Conservation (phyloP, 2,113 vertebrate species). For the Clupea harengus region DNA sequence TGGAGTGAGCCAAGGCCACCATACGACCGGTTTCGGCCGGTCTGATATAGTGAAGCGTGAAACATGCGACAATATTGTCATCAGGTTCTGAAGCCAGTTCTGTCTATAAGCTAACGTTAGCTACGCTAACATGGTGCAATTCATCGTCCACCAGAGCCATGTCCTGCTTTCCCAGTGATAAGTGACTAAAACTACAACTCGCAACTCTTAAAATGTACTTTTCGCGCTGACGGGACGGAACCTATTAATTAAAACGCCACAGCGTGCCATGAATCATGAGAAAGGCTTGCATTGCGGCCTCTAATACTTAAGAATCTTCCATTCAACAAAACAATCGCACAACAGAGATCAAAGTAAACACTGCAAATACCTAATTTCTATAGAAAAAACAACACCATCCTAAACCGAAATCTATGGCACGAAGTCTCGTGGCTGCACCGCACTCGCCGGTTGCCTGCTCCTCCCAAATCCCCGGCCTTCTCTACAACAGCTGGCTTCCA, state of each 20-base stretch:
- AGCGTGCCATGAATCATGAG: slow-evolving; percentile 1
- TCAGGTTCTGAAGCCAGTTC: background rate
- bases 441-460: slow-evolving; percentile 10
- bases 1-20: background rate
- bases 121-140: background rate
- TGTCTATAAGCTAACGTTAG: background rate
- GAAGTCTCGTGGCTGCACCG: slow-evolving; percentile 6
- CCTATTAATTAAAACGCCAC: slow-evolving; percentile 19
- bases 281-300: slow-evolving; percentile 11
- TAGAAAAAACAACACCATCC: background rate
- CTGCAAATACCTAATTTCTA: background rate
- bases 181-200: background rate
- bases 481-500: background rate
- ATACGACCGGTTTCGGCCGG: background rate
- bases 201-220: background rate
- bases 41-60: background rate
- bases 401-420: background rate
- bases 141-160: background rate
- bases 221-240: background rate
- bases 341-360: background rate
- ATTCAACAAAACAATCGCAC: background rate
- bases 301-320: background rate
- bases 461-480: slow-evolving; percentile 12
- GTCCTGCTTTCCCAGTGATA: background rate
- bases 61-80: slow-evolving; percentile 9